Conservation (phyloP, 2,797 vertebrate genomes). For the Muscicapa striata region DNA sequence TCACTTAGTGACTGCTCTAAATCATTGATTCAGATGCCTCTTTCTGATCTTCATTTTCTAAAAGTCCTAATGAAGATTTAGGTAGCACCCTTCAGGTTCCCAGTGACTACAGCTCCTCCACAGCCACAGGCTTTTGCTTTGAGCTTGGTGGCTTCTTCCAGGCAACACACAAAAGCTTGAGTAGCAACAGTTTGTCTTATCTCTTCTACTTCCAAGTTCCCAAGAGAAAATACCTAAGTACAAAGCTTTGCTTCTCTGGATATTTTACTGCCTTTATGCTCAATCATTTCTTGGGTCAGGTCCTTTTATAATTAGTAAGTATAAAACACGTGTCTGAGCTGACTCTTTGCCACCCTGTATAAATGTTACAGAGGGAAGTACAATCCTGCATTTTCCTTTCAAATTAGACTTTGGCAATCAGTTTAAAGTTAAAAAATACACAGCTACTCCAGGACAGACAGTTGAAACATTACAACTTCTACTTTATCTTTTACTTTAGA, state of each 20-base stretch:
- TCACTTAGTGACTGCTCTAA: not conserved
- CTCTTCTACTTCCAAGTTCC: not conserved
- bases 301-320: not conserved
- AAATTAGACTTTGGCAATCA: not conserved
- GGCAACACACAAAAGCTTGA: not conserved
- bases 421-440: not conserved
- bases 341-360: not conserved
- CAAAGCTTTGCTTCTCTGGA: not conserved
- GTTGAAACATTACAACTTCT: not conserved
- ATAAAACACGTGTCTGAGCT: not conserved
- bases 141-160: not conserved
- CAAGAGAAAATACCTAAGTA: not conserved
- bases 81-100: not conserved
- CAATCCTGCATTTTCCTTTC: not conserved
- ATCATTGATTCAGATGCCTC: not conserved
- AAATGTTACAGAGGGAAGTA: not conserved
- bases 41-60: not conserved
- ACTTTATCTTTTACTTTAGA: not conserved
- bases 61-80: not conserved
- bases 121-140: not conserved
- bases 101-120: not conserved
- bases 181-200: fast-evolving
- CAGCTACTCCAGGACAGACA: not conserved
- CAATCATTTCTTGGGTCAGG: not conserved
- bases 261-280: not conserved